Percentiles rank a stretch among this genome's conserved stretches.
These are phyloP conservation scores for Iselma pallidipennis DNA, from an alignment of 2,888 invertebrate genomes.

Conservation along the genomic window DNA sequence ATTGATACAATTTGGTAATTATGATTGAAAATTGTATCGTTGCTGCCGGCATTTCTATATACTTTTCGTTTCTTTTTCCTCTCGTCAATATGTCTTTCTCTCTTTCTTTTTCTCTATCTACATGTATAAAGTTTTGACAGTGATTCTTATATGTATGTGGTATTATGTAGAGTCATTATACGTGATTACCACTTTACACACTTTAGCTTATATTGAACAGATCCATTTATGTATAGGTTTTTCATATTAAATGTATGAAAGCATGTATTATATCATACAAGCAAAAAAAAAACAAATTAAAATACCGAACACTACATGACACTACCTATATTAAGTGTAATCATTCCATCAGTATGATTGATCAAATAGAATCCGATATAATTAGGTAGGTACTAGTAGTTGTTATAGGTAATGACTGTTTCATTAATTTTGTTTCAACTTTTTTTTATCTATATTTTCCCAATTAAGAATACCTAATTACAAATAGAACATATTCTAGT, in stretches of 20 bases:
- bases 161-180: conserved; percentile 43
- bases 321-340: background rate
- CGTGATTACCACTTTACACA: conserved; percentile 39
- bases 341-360: background rate
- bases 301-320: background rate
- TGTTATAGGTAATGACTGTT: background rate
- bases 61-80: background rate
- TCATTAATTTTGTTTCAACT: background rate
- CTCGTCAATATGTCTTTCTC: background rate
- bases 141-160: conserved; percentile 31
- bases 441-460: background rate
- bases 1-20: conserved; percentile 38
- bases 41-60: conserved; percentile 41
- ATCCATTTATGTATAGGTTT: conserved; percentile 26
- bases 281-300: background rate
- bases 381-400: background rate
- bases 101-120: background rate
- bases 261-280: background rate
- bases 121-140: conserved; percentile 36
- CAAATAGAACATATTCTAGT: no score
- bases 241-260: conserved; percentile 1
- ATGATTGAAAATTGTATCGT: conserved; percentile 44
- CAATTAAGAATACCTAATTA: background rate
- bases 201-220: conserved; percentile 27
- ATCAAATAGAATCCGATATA: background rate